Percentiles rank a stretch among this genome's conserved stretches.
Conservation (phyloP, 2,113 vertebrate species). For the Oncorhynchus mykiss region DNA sequence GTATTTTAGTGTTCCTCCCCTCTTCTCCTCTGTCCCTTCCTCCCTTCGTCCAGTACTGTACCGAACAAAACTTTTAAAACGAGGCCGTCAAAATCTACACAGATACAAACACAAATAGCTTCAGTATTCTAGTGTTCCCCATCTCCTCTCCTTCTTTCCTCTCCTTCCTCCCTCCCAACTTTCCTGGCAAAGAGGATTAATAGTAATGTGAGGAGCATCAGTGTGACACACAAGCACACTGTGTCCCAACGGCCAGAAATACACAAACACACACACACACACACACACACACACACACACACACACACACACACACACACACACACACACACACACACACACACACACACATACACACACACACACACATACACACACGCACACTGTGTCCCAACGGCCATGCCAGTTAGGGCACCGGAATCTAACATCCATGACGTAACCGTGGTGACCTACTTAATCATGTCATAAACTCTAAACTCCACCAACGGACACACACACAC, state of each 20-base stretch:
- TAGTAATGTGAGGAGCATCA: constrained; percentile 27
- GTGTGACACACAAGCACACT: constrained; percentile 29
- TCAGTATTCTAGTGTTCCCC: too few relatives aligned
- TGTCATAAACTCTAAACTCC: constrained; percentile 12
- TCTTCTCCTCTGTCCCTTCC: background rate
- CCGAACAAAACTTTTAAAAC: too few relatives aligned
- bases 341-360: too few relatives aligned
- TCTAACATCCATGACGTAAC: constrained; percentile 41
- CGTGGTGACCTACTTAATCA: constrained; percentile 34
- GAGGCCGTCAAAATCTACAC: background rate
- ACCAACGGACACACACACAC: constrained; percentile 12
- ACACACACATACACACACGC: constrained; percentile 7
- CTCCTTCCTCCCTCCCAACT: background rate
- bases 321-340: too few relatives aligned
- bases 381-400: constrained; percentile 13
- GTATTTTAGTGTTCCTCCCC: background rate
- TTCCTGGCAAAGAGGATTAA: background rate
- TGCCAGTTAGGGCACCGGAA: constrained; percentile 15
- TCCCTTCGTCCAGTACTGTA: background rate
- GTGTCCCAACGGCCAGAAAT: background rate
- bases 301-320: too few relatives aligned
- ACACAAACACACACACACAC: too few relatives aligned
- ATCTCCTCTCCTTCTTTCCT: background rate
- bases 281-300: background rate
- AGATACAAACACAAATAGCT: too few relatives aligned